Conservation (phyloP, 2,113 vertebrate genomes). For the Cettia cetti region DNA sequence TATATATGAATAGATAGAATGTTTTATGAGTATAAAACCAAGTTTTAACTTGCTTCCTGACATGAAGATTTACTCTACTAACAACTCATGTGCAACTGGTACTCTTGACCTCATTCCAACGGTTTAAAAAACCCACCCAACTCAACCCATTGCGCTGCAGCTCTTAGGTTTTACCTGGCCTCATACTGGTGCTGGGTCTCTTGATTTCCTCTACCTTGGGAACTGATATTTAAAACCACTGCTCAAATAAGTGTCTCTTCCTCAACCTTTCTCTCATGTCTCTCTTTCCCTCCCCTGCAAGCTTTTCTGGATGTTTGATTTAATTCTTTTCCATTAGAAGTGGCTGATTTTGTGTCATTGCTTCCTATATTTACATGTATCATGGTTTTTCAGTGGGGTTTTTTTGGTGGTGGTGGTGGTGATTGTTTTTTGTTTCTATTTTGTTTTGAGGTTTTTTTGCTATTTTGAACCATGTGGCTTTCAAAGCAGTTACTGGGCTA, state of each 20-base stretch:
- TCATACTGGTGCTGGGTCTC: slow-evolving; percentile 35
- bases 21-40: slow-evolving; percentile 63
- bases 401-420: slow-evolving; percentile 40
- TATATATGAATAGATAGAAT: slow-evolving; percentile 68
- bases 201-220: slow-evolving; percentile 46
- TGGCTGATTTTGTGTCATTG: slow-evolving; percentile 59
- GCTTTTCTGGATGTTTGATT: slow-evolving; percentile 59
- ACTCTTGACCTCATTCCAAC: slow-evolving; percentile 72
- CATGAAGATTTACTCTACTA: slow-evolving; percentile 65
- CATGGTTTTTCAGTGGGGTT: slow-evolving; percentile 33
- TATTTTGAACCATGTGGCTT: slow-evolving; percentile 61
- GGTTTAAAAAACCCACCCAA: slow-evolving; percentile 49
- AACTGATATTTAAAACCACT: slow-evolving; percentile 66
- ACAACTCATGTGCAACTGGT: slow-evolving; percentile 73
- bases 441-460: slow-evolving; percentile 50
- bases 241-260: slow-evolving; percentile 66
- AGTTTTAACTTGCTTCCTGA: slow-evolving; percentile 65
- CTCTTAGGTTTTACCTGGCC: slow-evolving; percentile 65
- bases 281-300: not conserved
- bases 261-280: not conserved
- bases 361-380: slow-evolving; percentile 58
- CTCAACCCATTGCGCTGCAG: slow-evolving; percentile 53
- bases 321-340: slow-evolving; percentile 61
- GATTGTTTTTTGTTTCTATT: slow-evolving; percentile 40
- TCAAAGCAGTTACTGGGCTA: slow-evolving; percentile 63